Evolutionary conservation across 2,888 invertebrate species (phyloP).

Genomic region (Zootermopsis nevadensis): DNA sequence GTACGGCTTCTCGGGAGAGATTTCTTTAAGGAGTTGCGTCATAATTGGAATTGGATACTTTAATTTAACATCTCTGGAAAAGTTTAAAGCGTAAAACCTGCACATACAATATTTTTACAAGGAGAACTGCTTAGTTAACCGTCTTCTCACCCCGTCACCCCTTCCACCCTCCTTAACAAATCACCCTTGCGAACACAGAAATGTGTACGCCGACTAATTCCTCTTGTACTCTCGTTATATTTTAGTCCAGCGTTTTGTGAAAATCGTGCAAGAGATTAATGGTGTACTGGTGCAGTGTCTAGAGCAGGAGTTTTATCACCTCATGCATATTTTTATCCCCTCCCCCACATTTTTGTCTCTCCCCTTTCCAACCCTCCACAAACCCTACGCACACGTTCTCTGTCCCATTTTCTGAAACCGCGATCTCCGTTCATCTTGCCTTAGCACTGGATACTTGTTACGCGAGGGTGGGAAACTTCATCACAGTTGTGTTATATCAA

Average conservation of each 20-base stretch:
- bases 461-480: constrained; percentile 8
- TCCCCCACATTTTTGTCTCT: neutral
- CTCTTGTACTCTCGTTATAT: constrained; percentile 1
- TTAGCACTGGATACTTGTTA: neutral
- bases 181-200: neutral
- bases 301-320: constrained; percentile 33
- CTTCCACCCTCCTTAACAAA: neutral
- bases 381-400: neutral
- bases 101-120: neutral
- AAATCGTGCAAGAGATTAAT: constrained; percentile 42
- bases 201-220: constrained; percentile 38
- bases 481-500: constrained; percentile 3
- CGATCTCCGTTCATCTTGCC: neutral
- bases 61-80: no score
- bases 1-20: no score
- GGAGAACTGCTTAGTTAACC: neutral
- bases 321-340: constrained; percentile 30
- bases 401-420: neutral
- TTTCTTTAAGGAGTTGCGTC: no score
- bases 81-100: no score
- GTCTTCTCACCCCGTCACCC: neutral
- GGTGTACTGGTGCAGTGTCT: neutral
- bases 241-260: constrained; percentile 30
- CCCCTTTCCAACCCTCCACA: neutral
- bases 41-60: no score